These are phyloP conservation scores for Megathymus violae DNA, from an alignment of 1,140 invertebrate species.

Conservation along the genomic window DNA sequence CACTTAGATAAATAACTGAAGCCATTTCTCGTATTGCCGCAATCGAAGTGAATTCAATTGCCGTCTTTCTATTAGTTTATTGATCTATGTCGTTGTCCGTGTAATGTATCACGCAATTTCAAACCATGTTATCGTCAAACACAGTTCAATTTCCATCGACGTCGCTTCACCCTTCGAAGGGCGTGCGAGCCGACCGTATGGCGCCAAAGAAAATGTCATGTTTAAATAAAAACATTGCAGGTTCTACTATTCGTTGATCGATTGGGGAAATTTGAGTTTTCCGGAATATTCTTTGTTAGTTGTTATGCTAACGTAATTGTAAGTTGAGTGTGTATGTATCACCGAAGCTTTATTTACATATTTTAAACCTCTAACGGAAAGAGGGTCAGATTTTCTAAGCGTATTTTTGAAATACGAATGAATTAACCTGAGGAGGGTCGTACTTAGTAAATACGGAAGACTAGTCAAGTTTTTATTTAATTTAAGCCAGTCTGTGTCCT, in stretches of 20 bases:
- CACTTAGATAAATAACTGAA: conserved; percentile 23
- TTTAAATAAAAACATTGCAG: conserved; percentile 34
- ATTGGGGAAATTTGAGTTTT: conserved; percentile 30
- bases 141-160: neutral
- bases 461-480: too few relatives aligned
- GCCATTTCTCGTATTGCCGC: conserved; percentile 14
- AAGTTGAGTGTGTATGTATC: too few relatives aligned
- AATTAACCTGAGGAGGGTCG: too few relatives aligned
- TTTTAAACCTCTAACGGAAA: too few relatives aligned
- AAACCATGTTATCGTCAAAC: neutral
- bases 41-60: conserved; percentile 26
- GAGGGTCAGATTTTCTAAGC: too few relatives aligned
- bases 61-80: conserved; percentile 27
- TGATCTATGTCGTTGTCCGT: conserved; percentile 22
- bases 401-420: too few relatives aligned
- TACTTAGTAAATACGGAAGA: too few relatives aligned
- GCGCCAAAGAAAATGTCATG: conserved; percentile 35
- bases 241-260: conserved; percentile 32
- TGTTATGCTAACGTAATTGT: too few relatives aligned
- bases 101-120: neutral
- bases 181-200: conserved; percentile 31
- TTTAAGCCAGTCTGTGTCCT: too few relatives aligned
- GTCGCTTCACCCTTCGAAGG: conserved; percentile 12
- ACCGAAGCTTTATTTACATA: too few relatives aligned
- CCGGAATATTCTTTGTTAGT: too few relatives aligned